Base-by-base conservation (phyloP, 1,140 invertebrate species). In the Akabosia matsudoensis region DNA sequence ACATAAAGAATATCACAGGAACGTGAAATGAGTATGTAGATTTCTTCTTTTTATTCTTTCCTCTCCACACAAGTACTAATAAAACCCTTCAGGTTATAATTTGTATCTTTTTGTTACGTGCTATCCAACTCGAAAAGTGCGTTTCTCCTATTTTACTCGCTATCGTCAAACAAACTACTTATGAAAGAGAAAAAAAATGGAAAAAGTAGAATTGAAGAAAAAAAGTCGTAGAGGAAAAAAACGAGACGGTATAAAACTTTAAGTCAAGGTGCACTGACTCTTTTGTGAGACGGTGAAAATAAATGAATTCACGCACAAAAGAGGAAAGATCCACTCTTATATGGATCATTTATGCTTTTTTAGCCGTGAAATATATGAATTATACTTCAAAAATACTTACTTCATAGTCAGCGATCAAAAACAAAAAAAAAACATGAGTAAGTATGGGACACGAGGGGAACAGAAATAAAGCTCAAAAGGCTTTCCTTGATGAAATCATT, bases 51-150 rank as follows among this genome's bases (percentile, higher is more conserved):
- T 45, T 45, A 10, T 45, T 45, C 37, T 45, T 18, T 45, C 37
- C 37, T 45, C 18, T 45, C 37, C 18, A 13, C n/a, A 61, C 24
- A 61, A 61, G 24, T 22, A 61, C 54, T n/a, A 61, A 61, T 61
- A 61, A 61, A 61, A 16, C 54, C 14, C 54, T 61, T 61, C 54
- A 61, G 54, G 54, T 61, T 61, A 61, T 61, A 61, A 61, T 61
- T 61, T 61, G 14, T 61, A 61, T 61, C 3, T n/a, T 4, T 7
- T 4, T 14, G 14, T 14, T 24, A 10, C 24, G 3, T 61, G 24
- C 24, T 61, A n/a, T 14, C 13, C n/a, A n/a, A 13, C 45, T 61
- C 14, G 54, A 10, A 45, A 45, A 18, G 37, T 45, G 37, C 37
- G 18, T 45, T 45, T 45, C 18, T n/a, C n/a, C n/a, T n/a, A n/a